These are phyloP conservation scores for Drosophila paucipuncta DNA, from an alignment of 2,888 invertebrate species.

Conservation along the genomic window DNA sequence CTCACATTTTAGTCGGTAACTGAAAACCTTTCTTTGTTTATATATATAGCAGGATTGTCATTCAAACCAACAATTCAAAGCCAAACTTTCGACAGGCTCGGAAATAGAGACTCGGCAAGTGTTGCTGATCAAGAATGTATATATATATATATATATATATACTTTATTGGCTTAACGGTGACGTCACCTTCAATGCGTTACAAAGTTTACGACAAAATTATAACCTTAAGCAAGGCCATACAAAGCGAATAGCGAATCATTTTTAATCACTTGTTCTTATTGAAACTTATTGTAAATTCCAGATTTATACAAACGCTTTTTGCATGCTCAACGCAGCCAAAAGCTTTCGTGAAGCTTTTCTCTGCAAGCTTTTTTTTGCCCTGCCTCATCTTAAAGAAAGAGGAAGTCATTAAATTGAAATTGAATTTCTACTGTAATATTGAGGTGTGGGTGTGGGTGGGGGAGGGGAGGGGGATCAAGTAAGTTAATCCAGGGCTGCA, in stretches of 20 bases:
- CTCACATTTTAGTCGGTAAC: too few relatives aligned
- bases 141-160: not conserved
- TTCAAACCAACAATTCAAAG: not conserved
- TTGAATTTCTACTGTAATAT: not conserved
- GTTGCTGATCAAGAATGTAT: not conserved
- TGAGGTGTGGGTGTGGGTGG: accelerated
- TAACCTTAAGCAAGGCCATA: not conserved
- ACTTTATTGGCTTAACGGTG: not conserved
- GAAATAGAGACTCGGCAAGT: not conserved
- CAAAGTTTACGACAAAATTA: not conserved
- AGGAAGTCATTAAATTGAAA: constrained; percentile 3
- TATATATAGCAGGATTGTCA: not conserved
- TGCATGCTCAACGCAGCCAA: not conserved
- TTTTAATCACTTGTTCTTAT: not conserved
- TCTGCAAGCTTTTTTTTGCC: constrained; percentile 7
- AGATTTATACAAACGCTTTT: not conserved
- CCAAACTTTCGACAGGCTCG: not conserved
- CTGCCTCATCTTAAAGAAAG: constrained; percentile 3
- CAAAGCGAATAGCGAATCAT: not conserved
- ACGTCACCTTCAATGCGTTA: not conserved
- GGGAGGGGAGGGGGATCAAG: not conserved
- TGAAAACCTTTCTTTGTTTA: not conserved
- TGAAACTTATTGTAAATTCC: not conserved
- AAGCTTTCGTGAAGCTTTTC: constrained; percentile 34
- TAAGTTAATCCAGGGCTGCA: constrained; percentile 4